phyloP scores from a whole-genome alignment of 2,888 invertebrate species.

The Dilophus febrilis region DNA sequence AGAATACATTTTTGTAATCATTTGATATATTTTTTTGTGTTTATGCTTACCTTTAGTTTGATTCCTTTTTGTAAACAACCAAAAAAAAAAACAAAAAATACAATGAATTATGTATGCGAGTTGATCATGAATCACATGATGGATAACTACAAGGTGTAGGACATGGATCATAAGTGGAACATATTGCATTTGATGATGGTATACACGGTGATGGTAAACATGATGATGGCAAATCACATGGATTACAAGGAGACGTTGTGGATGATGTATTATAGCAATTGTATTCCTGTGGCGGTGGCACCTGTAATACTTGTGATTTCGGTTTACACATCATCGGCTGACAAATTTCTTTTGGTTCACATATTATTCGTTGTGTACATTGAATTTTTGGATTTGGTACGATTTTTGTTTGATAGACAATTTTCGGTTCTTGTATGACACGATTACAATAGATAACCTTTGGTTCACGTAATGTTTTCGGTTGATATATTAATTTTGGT shows the following conservation, averaged over 20 bases:
- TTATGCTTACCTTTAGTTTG: not conserved
- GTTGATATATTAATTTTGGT: slow-evolving; percentile 23
- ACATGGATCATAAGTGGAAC: slow-evolving; percentile 12
- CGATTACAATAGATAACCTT: slow-evolving; percentile 17
- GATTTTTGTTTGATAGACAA: slow-evolving; percentile 23
- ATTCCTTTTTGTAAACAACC: no score
- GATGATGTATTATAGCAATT: slow-evolving; percentile 24
- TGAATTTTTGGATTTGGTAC: slow-evolving; percentile 25
- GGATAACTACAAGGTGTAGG: not conserved
- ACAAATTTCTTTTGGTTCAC: slow-evolving; percentile 24
- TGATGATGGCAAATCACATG: slow-evolving; percentile 18
- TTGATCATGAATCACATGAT: slow-evolving; percentile 8
- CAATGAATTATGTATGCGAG: no score
- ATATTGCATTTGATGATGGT: slow-evolving; percentile 16
- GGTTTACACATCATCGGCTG: slow-evolving; percentile 25
- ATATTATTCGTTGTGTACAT: slow-evolving; percentile 21
- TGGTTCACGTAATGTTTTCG: slow-evolving; percentile 23
- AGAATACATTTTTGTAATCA: not conserved
- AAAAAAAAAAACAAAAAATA: no score
- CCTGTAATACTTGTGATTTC: slow-evolving; percentile 23
- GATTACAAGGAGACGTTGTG: slow-evolving; percentile 20
- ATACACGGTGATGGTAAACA: slow-evolving; percentile 15
- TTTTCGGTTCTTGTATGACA: slow-evolving; percentile 17
- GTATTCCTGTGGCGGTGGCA: slow-evolving; percentile 24
- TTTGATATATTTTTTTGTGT: no score